Conservation (phyloP, 2,888 invertebrate species). For the Heliconius hortense region DNA sequence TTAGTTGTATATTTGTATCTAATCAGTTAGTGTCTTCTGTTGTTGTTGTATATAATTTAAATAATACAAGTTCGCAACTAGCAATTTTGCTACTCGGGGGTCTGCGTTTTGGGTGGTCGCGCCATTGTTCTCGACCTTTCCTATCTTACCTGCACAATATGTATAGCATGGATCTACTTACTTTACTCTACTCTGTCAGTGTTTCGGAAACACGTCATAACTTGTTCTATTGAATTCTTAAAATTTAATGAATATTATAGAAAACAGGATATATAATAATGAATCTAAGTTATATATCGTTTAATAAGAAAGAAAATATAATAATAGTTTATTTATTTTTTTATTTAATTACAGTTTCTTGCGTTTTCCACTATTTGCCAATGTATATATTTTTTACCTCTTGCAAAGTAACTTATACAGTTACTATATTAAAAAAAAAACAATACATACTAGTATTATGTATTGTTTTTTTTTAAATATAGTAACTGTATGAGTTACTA, state of each 20-base stretch:
- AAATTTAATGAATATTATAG: not conserved
- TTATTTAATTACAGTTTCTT: too few species aligned
- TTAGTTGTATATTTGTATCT: not conserved
- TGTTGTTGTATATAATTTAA: conserved; percentile 6
- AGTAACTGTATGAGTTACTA: not conserved
- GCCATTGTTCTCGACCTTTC: conserved; percentile 16
- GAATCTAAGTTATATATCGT: too few species aligned
- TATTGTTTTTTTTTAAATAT: too few species aligned
- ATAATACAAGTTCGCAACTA: conserved; percentile 3
- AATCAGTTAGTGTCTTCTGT: not conserved
- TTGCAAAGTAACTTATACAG: too few species aligned
- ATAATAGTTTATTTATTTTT: too few species aligned
- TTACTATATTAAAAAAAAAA: not conserved
- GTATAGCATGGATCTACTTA: not conserved
- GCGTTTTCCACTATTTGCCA: too few species aligned
- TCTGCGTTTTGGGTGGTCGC: conserved; percentile 19
- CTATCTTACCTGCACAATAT: conserved; percentile 7
- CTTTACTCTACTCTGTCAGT: not conserved
- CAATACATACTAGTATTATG: not conserved
- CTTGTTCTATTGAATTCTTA: not conserved
- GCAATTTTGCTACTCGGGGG: conserved; percentile 8
- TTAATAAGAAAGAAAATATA: too few species aligned
- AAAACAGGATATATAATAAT: too few species aligned
- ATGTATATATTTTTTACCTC: too few species aligned
- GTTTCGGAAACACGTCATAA: not conserved